Base-by-base conservation (phyloP, 2,113 vertebrate genomes). In the Jacana jacana region DNA sequence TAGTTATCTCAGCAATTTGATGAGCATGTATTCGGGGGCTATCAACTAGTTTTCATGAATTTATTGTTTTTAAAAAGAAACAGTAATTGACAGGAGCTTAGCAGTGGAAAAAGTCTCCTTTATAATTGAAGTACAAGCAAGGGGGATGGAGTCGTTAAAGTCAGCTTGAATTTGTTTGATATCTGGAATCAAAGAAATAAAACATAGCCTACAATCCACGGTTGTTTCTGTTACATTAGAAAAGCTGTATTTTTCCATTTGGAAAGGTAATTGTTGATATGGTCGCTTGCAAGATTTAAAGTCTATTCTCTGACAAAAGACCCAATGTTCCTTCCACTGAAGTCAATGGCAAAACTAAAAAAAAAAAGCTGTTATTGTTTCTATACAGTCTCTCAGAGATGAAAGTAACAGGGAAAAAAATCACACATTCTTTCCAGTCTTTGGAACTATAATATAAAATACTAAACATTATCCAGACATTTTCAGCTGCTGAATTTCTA, bases 171-270 rank as follows among this genome's bases (percentile, higher is more conserved):
- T 88, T 81, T 75, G 39, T 76, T 91, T 89, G 81, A 49, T 91
- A 86, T 66, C 71, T 70, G 14, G 25, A 86, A 91, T 79, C 48
- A 82, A 81, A 94, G 63, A 89, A 93, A 79, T 79, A 79, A 93
- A 94, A 42, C 49, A 44, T 6, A 76, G 58, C 33, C 70, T 70
- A 33, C 37, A 54, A 49, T 35, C 68, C 63, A 24, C 6, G 10
- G 40, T 13, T 72, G 63, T 71, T 93, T 71, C 81, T 63, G 37
- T 65, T 81, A 27, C 58, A 60, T 68, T 20, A 77, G 49, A 63
- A 91, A 66, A 91, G 52, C 66, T 65, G 15, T 58, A 12, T 66
- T 93, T 91, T 95, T 89, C 94, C 70, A 65, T 87, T 95, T 82
- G 57, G 78, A 79, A 81, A 95, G 25, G 70, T 58, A 91, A 69